phyloP scores from a whole-genome alignment of 2,888 invertebrate genomes.

The Pristionchus maxplancki region DNA sequence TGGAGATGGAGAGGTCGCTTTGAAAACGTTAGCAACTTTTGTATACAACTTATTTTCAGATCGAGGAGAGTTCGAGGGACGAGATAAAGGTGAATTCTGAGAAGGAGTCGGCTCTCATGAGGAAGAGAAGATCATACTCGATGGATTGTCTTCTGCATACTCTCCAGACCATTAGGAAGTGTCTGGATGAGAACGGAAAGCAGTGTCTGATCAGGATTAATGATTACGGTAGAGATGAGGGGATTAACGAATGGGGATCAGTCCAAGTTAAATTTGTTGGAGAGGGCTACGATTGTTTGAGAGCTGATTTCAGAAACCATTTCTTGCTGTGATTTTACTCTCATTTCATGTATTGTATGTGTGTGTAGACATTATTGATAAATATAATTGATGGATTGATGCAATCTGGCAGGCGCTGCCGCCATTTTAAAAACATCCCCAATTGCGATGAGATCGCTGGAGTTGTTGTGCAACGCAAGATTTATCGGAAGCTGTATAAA shows the following conservation, averaged over 20 bases:
- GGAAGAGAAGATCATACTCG: not conserved
- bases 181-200: not conserved
- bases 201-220: not conserved
- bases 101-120: not conserved
- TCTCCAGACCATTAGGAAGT: not conserved
- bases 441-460: no score
- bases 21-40: no score
- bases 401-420: no score
- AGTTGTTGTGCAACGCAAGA: no score
- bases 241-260: not conserved
- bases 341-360: no score
- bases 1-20: no score
- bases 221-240: not conserved
- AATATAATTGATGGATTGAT: no score
- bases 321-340: no score
- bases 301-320: not conserved
- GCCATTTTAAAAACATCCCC: no score
- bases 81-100: not conserved
- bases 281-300: not conserved
- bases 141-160: not conserved
- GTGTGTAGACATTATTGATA: not conserved
- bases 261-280: not conserved
- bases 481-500: no score
- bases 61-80: not conserved
- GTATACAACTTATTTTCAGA: no score